These are phyloP conservation scores for Eurytoma californica DNA, from an alignment of 2,888 invertebrate species.

Conservation along the genomic window DNA sequence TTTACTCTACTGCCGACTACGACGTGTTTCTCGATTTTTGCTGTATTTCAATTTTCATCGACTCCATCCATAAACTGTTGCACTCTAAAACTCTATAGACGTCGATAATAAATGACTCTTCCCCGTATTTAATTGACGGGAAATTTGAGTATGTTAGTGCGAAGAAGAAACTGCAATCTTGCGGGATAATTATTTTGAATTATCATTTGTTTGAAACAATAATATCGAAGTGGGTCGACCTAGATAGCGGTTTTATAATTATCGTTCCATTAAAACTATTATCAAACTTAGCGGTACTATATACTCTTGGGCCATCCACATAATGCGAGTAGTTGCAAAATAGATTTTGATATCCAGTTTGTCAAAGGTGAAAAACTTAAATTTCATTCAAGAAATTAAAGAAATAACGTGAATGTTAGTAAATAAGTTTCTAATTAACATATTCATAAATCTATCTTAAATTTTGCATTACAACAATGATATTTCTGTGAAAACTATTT, in stretches of 20 bases:
- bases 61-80: too few relatives aligned
- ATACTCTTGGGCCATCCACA: slow-evolving; percentile 20
- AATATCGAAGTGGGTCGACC: slow-evolving; percentile 24
- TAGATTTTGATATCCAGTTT: slow-evolving; percentile 14
- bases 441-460: too few relatives aligned
- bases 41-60: too few relatives aligned
- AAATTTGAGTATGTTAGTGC: too few relatives aligned
- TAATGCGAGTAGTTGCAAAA: slow-evolving; percentile 25
- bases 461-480: too few relatives aligned
- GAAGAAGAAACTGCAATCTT: neutral
- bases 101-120: too few relatives aligned
- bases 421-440: too few relatives aligned
- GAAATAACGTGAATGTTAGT: neutral
- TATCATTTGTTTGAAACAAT: slow-evolving; percentile 20
- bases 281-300: slow-evolving; percentile 28
- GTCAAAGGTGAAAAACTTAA: slow-evolving; percentile 9
- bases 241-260: slow-evolving; percentile 33
- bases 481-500: too few relatives aligned
- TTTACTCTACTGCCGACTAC: too few relatives aligned
- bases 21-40: too few relatives aligned
- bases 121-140: too few relatives aligned
- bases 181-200: slow-evolving; percentile 1
- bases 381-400: neutral
- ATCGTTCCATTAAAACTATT: slow-evolving; percentile 42
- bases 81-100: too few relatives aligned